Evolutionary conservation across 1,140 invertebrate species (phyloP).

Genomic region (Monomorium pharaonis): DNA sequence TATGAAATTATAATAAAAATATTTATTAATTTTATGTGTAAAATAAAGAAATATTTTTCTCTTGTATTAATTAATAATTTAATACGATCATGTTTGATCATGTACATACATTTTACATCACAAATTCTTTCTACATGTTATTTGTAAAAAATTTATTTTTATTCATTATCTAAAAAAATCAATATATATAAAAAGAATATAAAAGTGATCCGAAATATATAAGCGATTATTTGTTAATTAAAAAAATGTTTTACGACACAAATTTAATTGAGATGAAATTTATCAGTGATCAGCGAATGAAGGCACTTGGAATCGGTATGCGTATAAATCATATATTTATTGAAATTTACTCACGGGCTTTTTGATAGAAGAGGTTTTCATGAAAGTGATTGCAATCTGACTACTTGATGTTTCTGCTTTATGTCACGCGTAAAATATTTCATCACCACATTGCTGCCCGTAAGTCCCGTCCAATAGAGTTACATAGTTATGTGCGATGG

Average conservation of each 20-base stretch:
- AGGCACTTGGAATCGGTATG: neutral
- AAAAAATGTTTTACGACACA: neutral
- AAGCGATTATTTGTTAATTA: neutral
- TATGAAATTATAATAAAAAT: neutral
- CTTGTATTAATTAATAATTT: neutral
- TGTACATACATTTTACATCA: neutral
- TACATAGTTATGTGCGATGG: conserved; percentile 12
- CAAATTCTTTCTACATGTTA: neutral
- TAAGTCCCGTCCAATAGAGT: conserved; percentile 25
- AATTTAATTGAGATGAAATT: neutral
- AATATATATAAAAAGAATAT: neutral
- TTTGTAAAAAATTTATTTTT: neutral
- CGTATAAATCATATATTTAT: neutral
- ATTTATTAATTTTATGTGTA: neutral
- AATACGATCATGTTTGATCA: neutral
- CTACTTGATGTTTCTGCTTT: conserved; percentile 5
- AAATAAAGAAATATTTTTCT: neutral
- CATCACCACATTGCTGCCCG: conserved; percentile 1
- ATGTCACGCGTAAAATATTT: conserved; percentile 30
- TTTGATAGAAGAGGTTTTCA: neutral
- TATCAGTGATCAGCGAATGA: neutral
- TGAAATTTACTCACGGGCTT: neutral
- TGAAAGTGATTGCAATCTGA: neutral
- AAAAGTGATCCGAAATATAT: neutral
- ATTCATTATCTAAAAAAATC: neutral